Percentiles rank a stretch among this genome's conserved stretches.
phyloP scores from a whole-genome alignment of 2,113 vertebrate genomes.

The Sturnus vulgaris region DNA sequence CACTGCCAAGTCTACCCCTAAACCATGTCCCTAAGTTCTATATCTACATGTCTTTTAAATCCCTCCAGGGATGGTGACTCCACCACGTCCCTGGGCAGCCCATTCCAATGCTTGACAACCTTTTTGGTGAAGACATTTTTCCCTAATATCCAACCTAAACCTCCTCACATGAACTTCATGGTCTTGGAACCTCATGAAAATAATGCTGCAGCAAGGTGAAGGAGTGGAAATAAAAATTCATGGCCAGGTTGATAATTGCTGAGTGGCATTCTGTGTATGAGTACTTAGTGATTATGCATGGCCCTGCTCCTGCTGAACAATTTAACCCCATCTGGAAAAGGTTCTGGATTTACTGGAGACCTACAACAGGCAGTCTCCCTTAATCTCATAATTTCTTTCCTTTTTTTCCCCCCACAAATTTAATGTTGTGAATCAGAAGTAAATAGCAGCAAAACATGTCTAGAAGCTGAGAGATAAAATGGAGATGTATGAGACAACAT shows the following conservation, averaged over 20 bases:
- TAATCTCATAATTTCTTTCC: background rate
- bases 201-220: background rate
- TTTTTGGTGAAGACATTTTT: background rate
- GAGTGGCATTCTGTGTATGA: background rate
- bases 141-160: background rate
- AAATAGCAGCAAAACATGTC: background rate
- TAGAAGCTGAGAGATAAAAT: background rate
- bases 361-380: background rate
- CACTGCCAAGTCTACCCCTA: background rate
- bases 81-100: background rate
- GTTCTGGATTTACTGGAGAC: background rate
- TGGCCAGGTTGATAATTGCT: background rate
- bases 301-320: background rate
- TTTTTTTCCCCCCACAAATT: accelerated
- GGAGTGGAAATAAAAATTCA: background rate
- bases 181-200: background rate
- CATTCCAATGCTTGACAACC: background rate
- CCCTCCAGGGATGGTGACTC: too few relatives aligned
- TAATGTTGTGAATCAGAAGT: background rate
- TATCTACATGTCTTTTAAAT: background rate
- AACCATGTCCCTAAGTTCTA: background rate
- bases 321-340: background rate
- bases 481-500: background rate
- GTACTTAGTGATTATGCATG: accelerated
- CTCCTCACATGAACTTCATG: background rate